These are phyloP conservation scores for Aphis gossypii DNA, from an alignment of 1,140 invertebrate genomes.

Conservation along the genomic window DNA sequence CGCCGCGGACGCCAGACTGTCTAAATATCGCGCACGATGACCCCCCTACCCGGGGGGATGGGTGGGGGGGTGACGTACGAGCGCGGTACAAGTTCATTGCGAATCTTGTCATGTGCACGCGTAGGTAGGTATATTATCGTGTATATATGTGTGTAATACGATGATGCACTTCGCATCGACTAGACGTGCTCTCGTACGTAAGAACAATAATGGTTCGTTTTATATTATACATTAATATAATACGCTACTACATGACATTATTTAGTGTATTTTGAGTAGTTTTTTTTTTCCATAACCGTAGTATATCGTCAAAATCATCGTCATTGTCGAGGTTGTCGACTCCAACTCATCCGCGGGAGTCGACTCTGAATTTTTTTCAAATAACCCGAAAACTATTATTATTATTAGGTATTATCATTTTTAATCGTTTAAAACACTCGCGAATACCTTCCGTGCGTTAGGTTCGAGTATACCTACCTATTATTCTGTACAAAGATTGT, in stretches of 20 bases:
- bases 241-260: not conserved
- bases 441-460: no score
- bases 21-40: conserved; percentile 47
- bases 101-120: conserved; percentile 20
- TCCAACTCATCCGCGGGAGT: no score
- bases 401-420: no score
- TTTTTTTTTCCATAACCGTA: not conserved
- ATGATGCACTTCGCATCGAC: not conserved
- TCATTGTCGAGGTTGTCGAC: no score
- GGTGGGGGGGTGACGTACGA: no score
- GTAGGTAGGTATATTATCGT: not conserved
- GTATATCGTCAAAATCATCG: no score
- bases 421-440: no score
- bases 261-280: not conserved
- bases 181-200: not conserved
- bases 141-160: not conserved
- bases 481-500: not conserved
- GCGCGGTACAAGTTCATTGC: conserved; percentile 49
- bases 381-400: no score
- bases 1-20: conserved; percentile 44
- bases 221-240: no score
- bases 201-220: not conserved
- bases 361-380: no score
- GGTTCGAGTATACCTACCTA: no score
- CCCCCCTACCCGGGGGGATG: not conserved